These are phyloP conservation scores for Drosophila biarmipes DNA, from an alignment of 1,140 invertebrate species.

Conservation along the genomic window DNA sequence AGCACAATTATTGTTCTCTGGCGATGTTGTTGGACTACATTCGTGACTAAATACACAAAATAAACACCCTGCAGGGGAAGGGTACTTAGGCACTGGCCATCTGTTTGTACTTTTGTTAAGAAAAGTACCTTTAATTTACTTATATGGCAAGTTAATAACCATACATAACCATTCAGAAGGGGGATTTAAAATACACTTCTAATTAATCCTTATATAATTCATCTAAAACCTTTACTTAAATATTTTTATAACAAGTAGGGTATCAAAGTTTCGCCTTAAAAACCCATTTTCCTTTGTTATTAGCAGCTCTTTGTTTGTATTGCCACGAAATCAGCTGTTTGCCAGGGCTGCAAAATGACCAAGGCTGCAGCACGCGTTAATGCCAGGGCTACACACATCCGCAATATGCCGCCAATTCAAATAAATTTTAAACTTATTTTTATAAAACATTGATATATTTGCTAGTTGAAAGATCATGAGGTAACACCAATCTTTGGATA, in stretches of 20 bases:
- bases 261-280: not conserved
- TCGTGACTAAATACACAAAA: slow-evolving; percentile 29
- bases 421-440: not conserved
- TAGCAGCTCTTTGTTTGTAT: slow-evolving; percentile 41
- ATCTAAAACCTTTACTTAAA: not conserved
- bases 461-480: slow-evolving; percentile 35
- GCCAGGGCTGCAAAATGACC: slow-evolving; percentile 3
- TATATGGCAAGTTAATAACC: fast-evolving
- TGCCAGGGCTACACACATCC: slow-evolving; percentile 1
- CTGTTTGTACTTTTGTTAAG: not conserved
- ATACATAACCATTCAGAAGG: too few species aligned
- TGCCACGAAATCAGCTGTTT: slow-evolving; percentile 26
- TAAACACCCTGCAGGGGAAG: not conserved
- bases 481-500: slow-evolving; percentile 68
- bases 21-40: slow-evolving; percentile 42
- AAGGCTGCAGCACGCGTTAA: not conserved
- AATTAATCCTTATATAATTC: too few species aligned
- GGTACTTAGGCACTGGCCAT: not conserved
- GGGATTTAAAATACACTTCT: fast-evolving
- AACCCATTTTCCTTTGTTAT: slow-evolving; percentile 1
- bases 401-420: slow-evolving; percentile 12
- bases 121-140: not conserved
- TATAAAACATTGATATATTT: slow-evolving; percentile 47
- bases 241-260: not conserved
- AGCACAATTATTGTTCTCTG: slow-evolving; percentile 43